Percentiles rank a stretch among this genome's conserved stretches.
Conservation (phyloP, 2,888 invertebrate genomes). For the Spodoptera exigua region DNA sequence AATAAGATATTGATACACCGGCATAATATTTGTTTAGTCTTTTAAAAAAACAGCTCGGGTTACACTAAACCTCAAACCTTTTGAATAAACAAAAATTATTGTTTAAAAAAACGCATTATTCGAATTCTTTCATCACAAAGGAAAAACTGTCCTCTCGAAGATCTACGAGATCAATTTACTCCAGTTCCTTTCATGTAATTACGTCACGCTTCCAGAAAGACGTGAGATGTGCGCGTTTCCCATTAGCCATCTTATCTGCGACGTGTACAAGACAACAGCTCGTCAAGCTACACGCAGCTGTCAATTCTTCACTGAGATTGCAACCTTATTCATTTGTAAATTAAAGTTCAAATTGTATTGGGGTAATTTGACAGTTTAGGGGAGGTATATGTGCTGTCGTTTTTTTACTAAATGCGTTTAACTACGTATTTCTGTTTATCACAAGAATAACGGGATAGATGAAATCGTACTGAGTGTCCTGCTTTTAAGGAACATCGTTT, state of each 20-base stretch:
- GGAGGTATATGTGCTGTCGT: too few species aligned
- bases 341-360: too few species aligned
- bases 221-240: slow-evolving; percentile 36
- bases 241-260: slow-evolving; percentile 52
- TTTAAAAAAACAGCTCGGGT: too few species aligned
- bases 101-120: background rate
- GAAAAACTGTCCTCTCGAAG: slow-evolving; percentile 16
- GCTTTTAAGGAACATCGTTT: slow-evolving; percentile 1
- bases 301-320: too few species aligned
- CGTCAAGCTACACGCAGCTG: too few species aligned
- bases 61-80: too few species aligned
- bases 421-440: slow-evolving; percentile 41
- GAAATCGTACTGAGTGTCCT: slow-evolving; percentile 18
- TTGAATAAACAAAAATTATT: slow-evolving; percentile 3
- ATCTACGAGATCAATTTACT: slow-evolving; percentile 36
- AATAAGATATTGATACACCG: too few species aligned
- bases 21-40: too few species aligned
- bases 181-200: slow-evolving; percentile 45
- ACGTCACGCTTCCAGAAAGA: slow-evolving; percentile 33
- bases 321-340: too few species aligned
- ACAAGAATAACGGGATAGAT: slow-evolving; percentile 26
- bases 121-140: background rate
- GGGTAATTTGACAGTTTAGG: too few species aligned
- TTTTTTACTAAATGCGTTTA: slow-evolving; percentile 39
- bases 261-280: slow-evolving; percentile 20